Conservation (phyloP, 1,140 invertebrate species). For the Brachionus angularis region DNA sequence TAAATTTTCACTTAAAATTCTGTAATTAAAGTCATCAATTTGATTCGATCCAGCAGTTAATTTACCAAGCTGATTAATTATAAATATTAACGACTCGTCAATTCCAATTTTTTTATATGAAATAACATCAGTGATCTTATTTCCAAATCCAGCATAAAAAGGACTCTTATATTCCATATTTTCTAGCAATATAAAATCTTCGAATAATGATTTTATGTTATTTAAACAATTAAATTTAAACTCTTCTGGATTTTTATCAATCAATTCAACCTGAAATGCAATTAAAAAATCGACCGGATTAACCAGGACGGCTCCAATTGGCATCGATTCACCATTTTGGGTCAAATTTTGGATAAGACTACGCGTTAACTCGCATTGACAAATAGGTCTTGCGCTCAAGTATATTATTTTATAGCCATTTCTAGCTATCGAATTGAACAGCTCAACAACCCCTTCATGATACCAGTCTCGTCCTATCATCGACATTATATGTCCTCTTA, state of each 20-base stretch:
- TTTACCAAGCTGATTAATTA: slow-evolving; percentile 86
- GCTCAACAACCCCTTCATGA: slow-evolving; percentile 78
- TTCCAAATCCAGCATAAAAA: slow-evolving; percentile 98
- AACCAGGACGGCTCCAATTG: slow-evolving; percentile 89
- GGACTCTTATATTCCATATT: slow-evolving; percentile 65
- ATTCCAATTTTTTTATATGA: slow-evolving; percentile 94
- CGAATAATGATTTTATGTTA: slow-evolving; percentile 87
- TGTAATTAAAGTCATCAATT: background rate
- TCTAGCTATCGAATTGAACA: slow-evolving; percentile 92
- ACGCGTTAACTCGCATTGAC: slow-evolving; percentile 78
- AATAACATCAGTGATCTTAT: slow-evolving; percentile 80
- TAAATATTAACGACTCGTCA: slow-evolving; percentile 90
- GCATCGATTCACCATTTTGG: slow-evolving; percentile 78
- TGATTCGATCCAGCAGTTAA: background rate
- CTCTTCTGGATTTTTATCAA: slow-evolving; percentile 96
- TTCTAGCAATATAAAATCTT: too few species aligned
- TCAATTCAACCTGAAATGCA: slow-evolving; percentile 90
- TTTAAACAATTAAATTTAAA: slow-evolving; percentile 97
- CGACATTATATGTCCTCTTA: slow-evolving; percentile 93
- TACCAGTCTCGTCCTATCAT: slow-evolving; percentile 78
- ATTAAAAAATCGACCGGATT: slow-evolving; percentile 93
- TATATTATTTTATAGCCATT: slow-evolving; percentile 75
- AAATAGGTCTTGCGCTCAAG: slow-evolving; percentile 92
- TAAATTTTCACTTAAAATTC: background rate
- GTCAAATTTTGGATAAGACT: slow-evolving; percentile 87